phyloP scores from a whole-genome alignment of 2,113 vertebrate species.

The Platysternon megacephalum region DNA sequence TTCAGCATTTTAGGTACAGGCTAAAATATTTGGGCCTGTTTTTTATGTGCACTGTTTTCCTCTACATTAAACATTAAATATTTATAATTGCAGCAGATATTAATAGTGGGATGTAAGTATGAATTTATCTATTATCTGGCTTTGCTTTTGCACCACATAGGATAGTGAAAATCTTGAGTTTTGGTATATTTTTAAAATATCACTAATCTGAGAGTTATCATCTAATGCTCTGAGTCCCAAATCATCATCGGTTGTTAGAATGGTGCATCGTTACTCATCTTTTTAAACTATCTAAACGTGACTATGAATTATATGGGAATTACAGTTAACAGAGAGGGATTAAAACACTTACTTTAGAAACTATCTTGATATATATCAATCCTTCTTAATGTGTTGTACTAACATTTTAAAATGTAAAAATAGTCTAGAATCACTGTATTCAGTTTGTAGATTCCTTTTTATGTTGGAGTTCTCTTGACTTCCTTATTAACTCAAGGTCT shows the following conservation, averaged over 20 bases:
- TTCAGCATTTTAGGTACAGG: neutral
- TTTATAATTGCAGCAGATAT: neutral
- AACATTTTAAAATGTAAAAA: neutral
- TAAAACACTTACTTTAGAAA: neutral
- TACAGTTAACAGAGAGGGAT: neutral
- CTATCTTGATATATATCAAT: neutral
- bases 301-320: neutral
- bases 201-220: neutral
- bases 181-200: neutral
- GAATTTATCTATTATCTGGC: neutral
- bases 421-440: neutral
- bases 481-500: neutral
- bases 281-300: neutral
- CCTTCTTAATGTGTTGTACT: neutral
- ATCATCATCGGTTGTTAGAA: neutral
- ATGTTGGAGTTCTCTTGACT: neutral
- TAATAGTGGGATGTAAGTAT: neutral
- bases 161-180: neutral
- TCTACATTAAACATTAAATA: neutral
- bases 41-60: neutral
- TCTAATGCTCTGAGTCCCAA: neutral
- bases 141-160: neutral
- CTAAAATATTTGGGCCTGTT: neutral
- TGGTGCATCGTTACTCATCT: neutral
- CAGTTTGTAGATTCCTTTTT: neutral